Conservation (phyloP, 2,888 invertebrate genomes). For the Microdon myrmicae region DNA sequence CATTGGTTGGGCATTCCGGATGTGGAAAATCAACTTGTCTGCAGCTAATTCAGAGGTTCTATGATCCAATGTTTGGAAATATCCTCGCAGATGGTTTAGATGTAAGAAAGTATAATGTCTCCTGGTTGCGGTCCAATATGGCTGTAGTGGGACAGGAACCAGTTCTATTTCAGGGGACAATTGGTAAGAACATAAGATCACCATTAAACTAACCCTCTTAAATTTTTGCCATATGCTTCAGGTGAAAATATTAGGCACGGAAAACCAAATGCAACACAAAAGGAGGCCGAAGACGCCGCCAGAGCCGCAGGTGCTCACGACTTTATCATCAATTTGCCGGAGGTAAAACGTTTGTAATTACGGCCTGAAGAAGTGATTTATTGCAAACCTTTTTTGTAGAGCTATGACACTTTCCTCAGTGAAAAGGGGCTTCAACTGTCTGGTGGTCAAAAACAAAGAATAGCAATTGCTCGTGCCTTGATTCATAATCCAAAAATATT, state of each 20-base stretch:
- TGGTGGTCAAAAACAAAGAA: slow-evolving; percentile 85
- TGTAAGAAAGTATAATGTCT: slow-evolving; percentile 75
- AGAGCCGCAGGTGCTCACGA: slow-evolving; percentile 79
- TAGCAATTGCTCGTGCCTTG: slow-evolving; percentile 84
- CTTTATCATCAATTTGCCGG: slow-evolving; percentile 77
- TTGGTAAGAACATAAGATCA: slow-evolving; percentile 61
- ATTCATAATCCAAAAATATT: slow-evolving; percentile 79
- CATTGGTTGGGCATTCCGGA: slow-evolving; percentile 78
- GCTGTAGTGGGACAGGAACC: slow-evolving; percentile 90
- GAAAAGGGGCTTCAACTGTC: slow-evolving; percentile 82
- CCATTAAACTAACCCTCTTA: neutral
- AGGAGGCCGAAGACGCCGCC: slow-evolving; percentile 76
- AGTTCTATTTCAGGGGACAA: slow-evolving; percentile 82
- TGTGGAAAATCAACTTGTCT: slow-evolving; percentile 86
- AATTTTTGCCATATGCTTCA: no score
- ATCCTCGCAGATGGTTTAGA: slow-evolving; percentile 73
- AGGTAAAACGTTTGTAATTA: slow-evolving; percentile 68
- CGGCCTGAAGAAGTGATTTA: neutral
- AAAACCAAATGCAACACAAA: slow-evolving; percentile 73
- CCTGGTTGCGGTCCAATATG: slow-evolving; percentile 78
- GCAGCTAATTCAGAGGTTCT: slow-evolving; percentile 75
- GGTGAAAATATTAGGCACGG: slow-evolving; percentile 77
- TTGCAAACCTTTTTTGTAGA: slow-evolving; percentile 63
- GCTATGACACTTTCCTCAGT: slow-evolving; percentile 82
- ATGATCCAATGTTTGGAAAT: slow-evolving; percentile 72